Conservation (phyloP, 1,140 invertebrate genomes). For the Nasonia giraulti region DNA sequence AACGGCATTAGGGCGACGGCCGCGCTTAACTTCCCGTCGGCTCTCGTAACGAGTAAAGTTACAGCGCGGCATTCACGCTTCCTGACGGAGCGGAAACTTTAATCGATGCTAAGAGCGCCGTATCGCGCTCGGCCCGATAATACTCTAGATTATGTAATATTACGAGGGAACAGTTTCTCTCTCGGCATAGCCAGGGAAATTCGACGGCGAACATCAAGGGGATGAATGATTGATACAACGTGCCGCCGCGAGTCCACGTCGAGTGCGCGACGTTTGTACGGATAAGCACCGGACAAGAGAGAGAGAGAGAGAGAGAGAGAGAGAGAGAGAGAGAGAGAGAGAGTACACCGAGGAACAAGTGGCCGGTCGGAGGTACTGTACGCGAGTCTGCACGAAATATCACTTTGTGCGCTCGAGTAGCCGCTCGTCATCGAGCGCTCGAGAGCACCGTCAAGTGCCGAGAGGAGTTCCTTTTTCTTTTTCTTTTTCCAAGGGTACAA, state of each 20-base stretch:
- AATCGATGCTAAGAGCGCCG: slow-evolving; percentile 19
- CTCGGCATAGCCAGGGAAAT: neutral
- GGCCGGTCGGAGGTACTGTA: no score
- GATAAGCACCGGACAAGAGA: no score
- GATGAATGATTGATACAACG: neutral
- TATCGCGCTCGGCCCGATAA: neutral
- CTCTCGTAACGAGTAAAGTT: slow-evolving; percentile 36
- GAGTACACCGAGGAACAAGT: no score
- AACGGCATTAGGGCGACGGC: neutral
- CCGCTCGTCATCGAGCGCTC: neutral
- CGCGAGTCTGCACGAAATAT: neutral
- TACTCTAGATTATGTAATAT: neutral
- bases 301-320: no score
- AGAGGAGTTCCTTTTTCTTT: neutral
- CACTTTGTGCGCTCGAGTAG: neutral
- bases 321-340: no score
- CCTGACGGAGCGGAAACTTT: neutral
- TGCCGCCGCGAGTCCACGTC: neutral
- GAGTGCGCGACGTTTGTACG: no score
- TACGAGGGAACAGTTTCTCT: neutral
- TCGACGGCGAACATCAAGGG: neutral
- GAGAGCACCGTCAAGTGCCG: neutral
- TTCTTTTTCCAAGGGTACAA: neutral
- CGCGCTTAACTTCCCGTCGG: neutral
- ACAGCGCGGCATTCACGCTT: slow-evolving; percentile 4